These are phyloP conservation scores for Arctopsyche grandis DNA, from an alignment of 1,140 invertebrate genomes.

Conservation along the genomic window DNA sequence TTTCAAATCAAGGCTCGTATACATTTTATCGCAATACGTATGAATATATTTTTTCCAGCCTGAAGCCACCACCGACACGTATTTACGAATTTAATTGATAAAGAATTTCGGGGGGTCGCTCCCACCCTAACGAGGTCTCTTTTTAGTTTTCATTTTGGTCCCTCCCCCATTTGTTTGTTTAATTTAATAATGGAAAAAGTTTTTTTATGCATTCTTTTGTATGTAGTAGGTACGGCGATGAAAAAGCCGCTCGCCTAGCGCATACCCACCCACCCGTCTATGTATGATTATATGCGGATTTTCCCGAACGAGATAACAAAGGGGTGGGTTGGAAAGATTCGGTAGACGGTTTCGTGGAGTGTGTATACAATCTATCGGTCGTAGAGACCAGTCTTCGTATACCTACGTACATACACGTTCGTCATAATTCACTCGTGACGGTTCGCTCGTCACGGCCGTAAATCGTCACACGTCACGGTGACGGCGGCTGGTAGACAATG, in stretches of 20 bases:
- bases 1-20: too few relatives aligned
- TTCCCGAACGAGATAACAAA: not conserved
- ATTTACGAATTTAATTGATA: constrained; percentile 52
- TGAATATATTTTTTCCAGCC: too few relatives aligned
- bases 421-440: constrained; percentile 24
- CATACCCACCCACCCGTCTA: too few relatives aligned
- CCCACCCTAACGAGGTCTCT: constrained; percentile 20
- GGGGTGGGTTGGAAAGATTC: too few relatives aligned
- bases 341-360: too few relatives aligned
- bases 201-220: constrained; percentile 24
- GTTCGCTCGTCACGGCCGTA: constrained; percentile 23
- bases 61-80: too few relatives aligned
- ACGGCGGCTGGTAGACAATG: constrained; percentile 42
- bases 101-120: constrained; percentile 48
- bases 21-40: too few relatives aligned
- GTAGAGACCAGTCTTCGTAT: not conserved
- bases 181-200: constrained; percentile 54
- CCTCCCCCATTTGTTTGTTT: constrained; percentile 52
- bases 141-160: constrained; percentile 53
- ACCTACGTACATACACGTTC: not conserved
- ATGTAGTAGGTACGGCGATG: not conserved
- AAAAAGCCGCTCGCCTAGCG: not conserved
- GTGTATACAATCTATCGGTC: too few relatives aligned
- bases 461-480: constrained; percentile 42
- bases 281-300: not conserved